phyloP scores from a whole-genome alignment of 2,797 vertebrate species.

The Knipowitschia caucasica region DNA sequence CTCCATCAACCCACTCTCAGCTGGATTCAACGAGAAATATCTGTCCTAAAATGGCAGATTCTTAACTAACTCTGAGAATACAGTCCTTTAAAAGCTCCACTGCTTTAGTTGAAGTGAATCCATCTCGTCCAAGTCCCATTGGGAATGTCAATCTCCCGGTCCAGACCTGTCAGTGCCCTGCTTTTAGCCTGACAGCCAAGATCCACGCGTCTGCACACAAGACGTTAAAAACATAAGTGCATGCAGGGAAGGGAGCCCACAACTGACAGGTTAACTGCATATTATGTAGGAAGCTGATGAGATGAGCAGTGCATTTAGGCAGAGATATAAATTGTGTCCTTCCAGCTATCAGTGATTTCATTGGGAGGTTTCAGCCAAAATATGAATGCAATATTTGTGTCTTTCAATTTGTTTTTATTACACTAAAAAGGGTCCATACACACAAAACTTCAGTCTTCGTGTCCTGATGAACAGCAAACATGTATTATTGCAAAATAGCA shows the following conservation, averaged over 20 bases:
- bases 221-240: slow-evolving; percentile 23
- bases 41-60: slow-evolving; percentile 15
- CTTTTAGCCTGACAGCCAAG: slow-evolving; percentile 55
- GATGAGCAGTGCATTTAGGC: not conserved
- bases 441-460: too few relatives aligned
- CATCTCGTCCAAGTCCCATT: slow-evolving; percentile 57
- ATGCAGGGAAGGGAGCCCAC: not conserved
- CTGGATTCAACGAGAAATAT: slow-evolving; percentile 27
- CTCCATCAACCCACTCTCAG: slow-evolving; percentile 20
- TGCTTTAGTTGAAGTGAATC: slow-evolving; percentile 59
- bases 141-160: slow-evolving; percentile 62
- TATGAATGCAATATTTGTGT: too few relatives aligned
- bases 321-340: not conserved
- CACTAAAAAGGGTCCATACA: too few relatives aligned
- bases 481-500: too few relatives aligned
- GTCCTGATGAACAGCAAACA: too few relatives aligned
- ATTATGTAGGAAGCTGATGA: slow-evolving; percentile 2
- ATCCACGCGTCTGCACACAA: slow-evolving; percentile 28
- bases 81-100: slow-evolving; percentile 48
- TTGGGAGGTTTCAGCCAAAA: not conserved
- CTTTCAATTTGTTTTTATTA: too few relatives aligned
- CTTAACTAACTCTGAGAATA: slow-evolving; percentile 35
- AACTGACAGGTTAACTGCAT: not conserved
- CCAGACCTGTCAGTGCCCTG: slow-evolving; percentile 60
- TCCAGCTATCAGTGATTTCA: not conserved